Evolutionary conservation across 92 coral and sea anemone genomes (phyloP).

Genomic region (Parazoanthus atlanticus): DNA sequence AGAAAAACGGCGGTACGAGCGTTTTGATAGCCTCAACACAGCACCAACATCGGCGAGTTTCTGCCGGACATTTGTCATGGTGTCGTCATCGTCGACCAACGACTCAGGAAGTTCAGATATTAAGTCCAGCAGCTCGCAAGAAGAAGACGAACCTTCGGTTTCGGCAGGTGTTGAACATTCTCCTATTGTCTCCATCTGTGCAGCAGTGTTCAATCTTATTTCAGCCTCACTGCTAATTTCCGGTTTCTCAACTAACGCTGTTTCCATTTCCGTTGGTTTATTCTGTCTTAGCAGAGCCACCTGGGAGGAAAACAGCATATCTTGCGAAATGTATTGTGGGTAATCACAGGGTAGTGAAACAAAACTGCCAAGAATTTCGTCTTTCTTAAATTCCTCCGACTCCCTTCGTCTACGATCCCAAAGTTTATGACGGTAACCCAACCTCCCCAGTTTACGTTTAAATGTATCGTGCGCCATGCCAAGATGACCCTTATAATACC

Average conservation of each 20-base stretch:
- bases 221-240: background rate
- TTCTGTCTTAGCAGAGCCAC: background rate
- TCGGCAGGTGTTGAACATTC: conserved; percentile 64
- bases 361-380: conserved; percentile 58
- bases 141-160: conserved; percentile 23
- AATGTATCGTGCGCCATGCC: conserved; percentile 48
- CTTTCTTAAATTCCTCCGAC: conserved; percentile 7
- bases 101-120: conserved; percentile 85
- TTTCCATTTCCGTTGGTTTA: background rate
- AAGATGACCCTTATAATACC: conserved; percentile 61
- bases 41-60: conserved; percentile 82
- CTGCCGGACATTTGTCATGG: conserved; percentile 68
- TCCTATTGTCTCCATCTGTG: conserved; percentile 52
- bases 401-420: conserved; percentile 60
- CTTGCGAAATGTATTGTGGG: conserved; percentile 25
- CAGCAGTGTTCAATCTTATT: background rate
- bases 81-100: conserved; percentile 83
- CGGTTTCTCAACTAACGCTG: background rate
- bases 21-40: conserved; percentile 70
- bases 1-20: conserved; percentile 77
- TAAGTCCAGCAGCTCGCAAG: conserved; percentile 65
- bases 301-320: conserved; percentile 10
- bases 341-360: conserved; percentile 57
- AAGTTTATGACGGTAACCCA: conserved; percentile 67
- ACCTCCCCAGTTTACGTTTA: conserved; percentile 71